phyloP scores from a whole-genome alignment of 2,113 vertebrate genomes.

The Carollia perspicillata region DNA sequence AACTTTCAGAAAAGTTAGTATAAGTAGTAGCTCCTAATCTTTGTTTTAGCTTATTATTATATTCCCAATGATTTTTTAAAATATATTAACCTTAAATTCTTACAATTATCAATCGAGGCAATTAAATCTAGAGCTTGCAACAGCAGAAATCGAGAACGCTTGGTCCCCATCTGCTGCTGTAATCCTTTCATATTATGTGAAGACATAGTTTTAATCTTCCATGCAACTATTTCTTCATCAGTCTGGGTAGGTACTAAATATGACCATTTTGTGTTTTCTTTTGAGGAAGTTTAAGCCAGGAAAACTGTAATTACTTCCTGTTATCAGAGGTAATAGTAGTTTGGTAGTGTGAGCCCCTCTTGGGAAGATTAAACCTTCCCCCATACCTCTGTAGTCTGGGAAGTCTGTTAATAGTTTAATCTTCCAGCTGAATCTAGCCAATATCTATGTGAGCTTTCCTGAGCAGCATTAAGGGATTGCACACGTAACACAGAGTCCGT shows the following conservation, averaged over 20 bases:
- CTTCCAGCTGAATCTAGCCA: conserved; percentile 52
- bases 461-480: background rate
- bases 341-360: conserved; percentile 47
- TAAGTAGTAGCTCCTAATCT: background rate
- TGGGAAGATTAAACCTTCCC: conserved; percentile 54
- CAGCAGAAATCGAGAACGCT: background rate
- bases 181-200: conserved; percentile 22
- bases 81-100: conserved; percentile 27
- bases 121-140: conserved; percentile 11
- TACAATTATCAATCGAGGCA: background rate
- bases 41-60: background rate
- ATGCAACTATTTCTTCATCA: background rate
- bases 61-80: background rate
- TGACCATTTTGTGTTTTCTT: background rate
- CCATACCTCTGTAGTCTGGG: background rate
- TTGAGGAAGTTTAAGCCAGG: conserved; percentile 35
- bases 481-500: background rate
- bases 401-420: conserved; percentile 65
- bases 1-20: background rate
- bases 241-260: background rate
- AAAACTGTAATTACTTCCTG: conserved; percentile 21
- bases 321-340: conserved; percentile 12
- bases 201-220: background rate
- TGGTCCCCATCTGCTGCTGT: background rate
- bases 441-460: conserved; percentile 62